Conservation (phyloP, 2,113 vertebrate species). For the Neogale vison region DNA sequence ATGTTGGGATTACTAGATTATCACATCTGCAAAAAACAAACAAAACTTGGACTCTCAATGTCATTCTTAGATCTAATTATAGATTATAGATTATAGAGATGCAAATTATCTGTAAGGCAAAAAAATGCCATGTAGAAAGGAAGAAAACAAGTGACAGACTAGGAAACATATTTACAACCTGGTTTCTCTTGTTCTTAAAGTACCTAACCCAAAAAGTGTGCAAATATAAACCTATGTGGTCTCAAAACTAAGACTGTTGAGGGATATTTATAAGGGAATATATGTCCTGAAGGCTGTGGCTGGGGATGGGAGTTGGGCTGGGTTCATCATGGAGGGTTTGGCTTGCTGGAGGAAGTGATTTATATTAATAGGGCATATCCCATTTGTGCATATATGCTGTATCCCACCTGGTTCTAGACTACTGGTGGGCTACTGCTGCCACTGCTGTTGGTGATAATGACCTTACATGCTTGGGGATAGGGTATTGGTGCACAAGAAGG, state of each 20-base stretch:
- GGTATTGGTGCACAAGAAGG: background rate
- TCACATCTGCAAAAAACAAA: background rate
- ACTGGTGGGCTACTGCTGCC: too few relatives aligned
- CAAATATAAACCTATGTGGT: background rate
- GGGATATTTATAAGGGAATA: background rate
- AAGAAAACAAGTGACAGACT: background rate
- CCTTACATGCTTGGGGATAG: background rate
- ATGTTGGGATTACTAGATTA: background rate
- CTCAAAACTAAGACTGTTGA: background rate
- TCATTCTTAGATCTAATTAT: conserved; percentile 33
- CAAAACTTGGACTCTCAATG: background rate
- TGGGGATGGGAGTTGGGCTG: background rate
- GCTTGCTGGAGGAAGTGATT: background rate
- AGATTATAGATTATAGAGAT: background rate
- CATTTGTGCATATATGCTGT: background rate
- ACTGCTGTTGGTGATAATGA: background rate
- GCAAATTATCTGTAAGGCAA: background rate
- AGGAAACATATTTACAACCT: background rate
- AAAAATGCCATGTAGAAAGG: background rate
- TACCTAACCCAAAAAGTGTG: background rate
- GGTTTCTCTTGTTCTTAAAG: background rate
- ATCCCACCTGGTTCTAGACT: background rate
- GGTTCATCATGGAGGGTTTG: background rate
- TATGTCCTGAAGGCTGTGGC: background rate
- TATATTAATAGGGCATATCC: background rate